phyloP scores from a whole-genome alignment of 2,888 invertebrate species.

The Troides oblongomaculatus region DNA sequence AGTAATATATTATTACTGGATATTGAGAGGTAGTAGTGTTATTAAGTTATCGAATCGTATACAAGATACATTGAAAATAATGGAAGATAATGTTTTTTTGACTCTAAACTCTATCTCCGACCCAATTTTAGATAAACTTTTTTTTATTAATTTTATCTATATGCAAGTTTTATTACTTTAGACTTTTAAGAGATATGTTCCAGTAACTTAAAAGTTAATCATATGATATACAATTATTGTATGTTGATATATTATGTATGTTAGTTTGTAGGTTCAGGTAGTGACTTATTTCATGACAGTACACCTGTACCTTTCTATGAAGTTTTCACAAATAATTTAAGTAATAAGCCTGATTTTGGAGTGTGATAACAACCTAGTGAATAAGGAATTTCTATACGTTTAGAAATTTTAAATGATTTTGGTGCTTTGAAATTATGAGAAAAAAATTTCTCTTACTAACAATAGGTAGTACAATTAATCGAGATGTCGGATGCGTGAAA shows the following conservation, averaged over 20 bases:
- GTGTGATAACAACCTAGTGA: slow-evolving; percentile 23
- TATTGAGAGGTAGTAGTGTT: neutral
- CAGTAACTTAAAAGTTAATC: neutral
- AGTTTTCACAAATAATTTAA: neutral
- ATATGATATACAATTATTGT: neutral
- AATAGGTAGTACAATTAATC: neutral
- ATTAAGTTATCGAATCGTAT: neutral
- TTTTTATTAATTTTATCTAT: slow-evolving; percentile 4
- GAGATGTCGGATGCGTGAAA: neutral
- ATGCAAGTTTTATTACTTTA: neutral
- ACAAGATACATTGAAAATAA: neutral
- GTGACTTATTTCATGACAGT: neutral
- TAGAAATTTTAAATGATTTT: slow-evolving; percentile 12
- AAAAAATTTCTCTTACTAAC: neutral
- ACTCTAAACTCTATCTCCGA: slow-evolving; percentile 4
- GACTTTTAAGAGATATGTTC: neutral
- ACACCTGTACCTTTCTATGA: neutral
- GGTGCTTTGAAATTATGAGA: slow-evolving; percentile 27
- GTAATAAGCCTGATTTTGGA: slow-evolving; percentile 13
- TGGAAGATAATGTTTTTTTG: slow-evolving; percentile 3
- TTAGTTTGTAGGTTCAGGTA: neutral
- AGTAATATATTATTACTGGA: neutral
- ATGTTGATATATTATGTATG: neutral
- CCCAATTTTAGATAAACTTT: slow-evolving; percentile 14
- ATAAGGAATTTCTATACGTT: slow-evolving; percentile 10